Evolutionary conservation across 2,113 vertebrate genomes (phyloP).

Genomic region (Scatophagus argus): DNA sequence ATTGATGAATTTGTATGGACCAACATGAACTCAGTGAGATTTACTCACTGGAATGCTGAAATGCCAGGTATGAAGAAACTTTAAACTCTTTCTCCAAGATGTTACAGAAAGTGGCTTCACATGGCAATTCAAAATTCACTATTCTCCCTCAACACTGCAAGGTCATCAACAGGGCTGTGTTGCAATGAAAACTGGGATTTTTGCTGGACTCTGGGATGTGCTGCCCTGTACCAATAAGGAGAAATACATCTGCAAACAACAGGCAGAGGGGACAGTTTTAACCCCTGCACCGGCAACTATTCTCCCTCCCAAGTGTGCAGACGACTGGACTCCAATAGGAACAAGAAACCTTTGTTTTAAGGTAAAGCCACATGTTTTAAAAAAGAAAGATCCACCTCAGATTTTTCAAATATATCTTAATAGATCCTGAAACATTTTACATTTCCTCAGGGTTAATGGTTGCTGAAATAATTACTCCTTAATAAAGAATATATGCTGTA

Average conservation of each 20-base stretch:
- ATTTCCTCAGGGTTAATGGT: background rate
- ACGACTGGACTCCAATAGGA: constrained; percentile 75
- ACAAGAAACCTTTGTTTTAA: constrained; percentile 83
- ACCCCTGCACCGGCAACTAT: constrained; percentile 66
- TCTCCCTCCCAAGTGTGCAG: constrained; percentile 15
- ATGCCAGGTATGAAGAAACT: constrained; percentile 51
- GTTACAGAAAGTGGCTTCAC: background rate
- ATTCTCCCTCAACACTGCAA: constrained; percentile 31
- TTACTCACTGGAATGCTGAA: constrained; percentile 88
- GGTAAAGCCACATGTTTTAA: constrained; percentile 76
- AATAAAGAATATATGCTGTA: background rate
- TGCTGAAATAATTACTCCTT: background rate
- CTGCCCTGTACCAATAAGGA: constrained; percentile 87
- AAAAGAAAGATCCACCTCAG: background rate
- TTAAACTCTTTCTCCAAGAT: background rate
- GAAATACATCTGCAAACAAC: constrained; percentile 90
- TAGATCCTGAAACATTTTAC: too few relatives aligned
- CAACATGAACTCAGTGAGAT: constrained; percentile 79
- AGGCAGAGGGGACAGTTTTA: constrained; percentile 85
- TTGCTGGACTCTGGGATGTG: constrained; percentile 92
- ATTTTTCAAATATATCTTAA: background rate
- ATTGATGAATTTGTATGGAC: constrained; percentile 86
- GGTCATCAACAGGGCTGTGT: constrained; percentile 86
- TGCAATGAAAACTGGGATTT: constrained; percentile 88
- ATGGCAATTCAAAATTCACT: background rate